Percentiles rank a stretch among this genome's conserved stretches.
These are phyloP conservation scores for Euthynnus affinis DNA, from an alignment of 2,797 vertebrate species.

Conservation along the genomic window DNA sequence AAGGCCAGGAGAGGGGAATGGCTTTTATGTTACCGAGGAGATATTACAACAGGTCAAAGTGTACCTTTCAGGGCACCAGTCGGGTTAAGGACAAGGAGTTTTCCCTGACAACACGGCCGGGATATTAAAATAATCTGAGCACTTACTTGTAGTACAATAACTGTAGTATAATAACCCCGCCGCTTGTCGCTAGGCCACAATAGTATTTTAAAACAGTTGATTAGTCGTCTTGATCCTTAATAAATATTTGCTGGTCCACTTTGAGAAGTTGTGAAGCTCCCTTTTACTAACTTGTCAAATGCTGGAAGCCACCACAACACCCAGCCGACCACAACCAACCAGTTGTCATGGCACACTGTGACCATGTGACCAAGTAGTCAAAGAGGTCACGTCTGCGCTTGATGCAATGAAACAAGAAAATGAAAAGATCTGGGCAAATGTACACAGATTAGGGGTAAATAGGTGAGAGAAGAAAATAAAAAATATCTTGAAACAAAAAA, in stretches of 20 bases:
- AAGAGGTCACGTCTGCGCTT: slow-evolving; percentile 73
- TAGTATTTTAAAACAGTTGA: slow-evolving; percentile 67
- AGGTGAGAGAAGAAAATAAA: slow-evolving; percentile 21
- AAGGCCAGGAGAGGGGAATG: slow-evolving; percentile 88
- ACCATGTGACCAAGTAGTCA: slow-evolving; percentile 67
- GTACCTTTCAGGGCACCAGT: slow-evolving; percentile 77
- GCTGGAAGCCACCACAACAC: slow-evolving; percentile 77
- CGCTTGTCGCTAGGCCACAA: slow-evolving; percentile 72
- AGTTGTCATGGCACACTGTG: slow-evolving; percentile 65
- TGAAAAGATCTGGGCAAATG: slow-evolving; percentile 69
- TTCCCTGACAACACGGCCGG: slow-evolving; percentile 61
- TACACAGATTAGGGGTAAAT: slow-evolving; percentile 67
- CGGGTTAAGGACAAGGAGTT: slow-evolving; percentile 73
- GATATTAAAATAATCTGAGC: slow-evolving; percentile 74
- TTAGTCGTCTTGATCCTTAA: slow-evolving; percentile 67
- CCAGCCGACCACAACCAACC: slow-evolving; percentile 55
- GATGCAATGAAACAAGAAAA: slow-evolving; percentile 76
- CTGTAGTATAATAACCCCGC: slow-evolving; percentile 53
- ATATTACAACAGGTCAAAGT: slow-evolving; percentile 86
- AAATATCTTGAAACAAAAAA: slow-evolving; percentile 60
- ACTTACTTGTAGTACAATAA: slow-evolving; percentile 72
- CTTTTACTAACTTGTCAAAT: slow-evolving; percentile 74
- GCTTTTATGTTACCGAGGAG: slow-evolving; percentile 87
- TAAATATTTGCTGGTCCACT: slow-evolving; percentile 81
- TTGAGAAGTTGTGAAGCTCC: slow-evolving; percentile 85